Evolutionary conservation across 2,888 invertebrate genomes (phyloP), one percentile per base, ranked within the genome.

Genomic region (Tetrapedia diversipes): DNA sequence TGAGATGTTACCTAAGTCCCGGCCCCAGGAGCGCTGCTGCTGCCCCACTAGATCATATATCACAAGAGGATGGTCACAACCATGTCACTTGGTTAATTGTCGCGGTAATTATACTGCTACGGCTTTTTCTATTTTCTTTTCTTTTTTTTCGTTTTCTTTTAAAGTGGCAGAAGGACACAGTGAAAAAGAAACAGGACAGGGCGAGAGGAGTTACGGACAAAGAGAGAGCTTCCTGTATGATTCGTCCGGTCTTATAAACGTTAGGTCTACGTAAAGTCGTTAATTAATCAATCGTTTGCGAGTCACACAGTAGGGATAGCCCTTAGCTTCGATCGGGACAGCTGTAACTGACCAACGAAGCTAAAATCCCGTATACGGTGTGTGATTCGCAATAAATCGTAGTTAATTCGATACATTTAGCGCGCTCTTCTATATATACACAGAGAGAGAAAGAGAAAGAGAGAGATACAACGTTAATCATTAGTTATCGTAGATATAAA

Each of bases 11-110:
- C 94, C 94, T 94, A 93, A 92, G 92, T 94, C 94, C 90, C 93
- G 93, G 92, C 93, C 93, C 93, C 93, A 93, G 92, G 93, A 93
- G 92, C 93, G 93, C 90, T 93, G 93, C 92, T 93, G 93, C 91
- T 93, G 93, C 92, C 93, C 93, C 93, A 94, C 94, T 93, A 93
- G 92, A 94, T 91, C 90, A 91, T 90, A 90, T 91, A 91, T 90
- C 89, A 91, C 87, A 91, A 91, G 85, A 90, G 87, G 89, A 87
- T 90, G 86, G 90, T 91, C 90, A 91, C 87, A 91, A 89, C 88
- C 87, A 89, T 90, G 88, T 89, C 86, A 88, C 77, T 88, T 86
- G 66, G 80, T 87, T 79, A 86, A 85, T 85, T 78, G 70, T 85
- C 80, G 81, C 85, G 83, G 75, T 84, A 77, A 79, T 83, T 83